phyloP scores from a whole-genome alignment of 2,797 vertebrate species.

The Leptatherina wallacei region DNA sequence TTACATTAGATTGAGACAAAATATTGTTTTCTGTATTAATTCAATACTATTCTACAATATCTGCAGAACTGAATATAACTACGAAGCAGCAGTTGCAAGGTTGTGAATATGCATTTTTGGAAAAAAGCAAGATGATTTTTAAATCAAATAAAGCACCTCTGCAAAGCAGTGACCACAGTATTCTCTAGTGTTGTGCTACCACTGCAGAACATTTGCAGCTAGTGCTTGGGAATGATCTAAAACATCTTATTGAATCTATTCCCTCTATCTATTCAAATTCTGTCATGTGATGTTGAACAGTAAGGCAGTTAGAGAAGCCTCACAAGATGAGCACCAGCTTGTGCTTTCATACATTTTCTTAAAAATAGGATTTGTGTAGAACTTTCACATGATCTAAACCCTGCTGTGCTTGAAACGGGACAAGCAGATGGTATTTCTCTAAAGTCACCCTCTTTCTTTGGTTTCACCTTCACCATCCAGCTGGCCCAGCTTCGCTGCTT shows the following conservation, averaged over 20 bases:
- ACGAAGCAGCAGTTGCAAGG: background rate
- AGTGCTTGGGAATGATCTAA: background rate
- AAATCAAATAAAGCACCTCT: background rate
- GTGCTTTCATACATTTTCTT: slow-evolving; percentile 16
- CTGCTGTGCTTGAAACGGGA: slow-evolving; percentile 1
- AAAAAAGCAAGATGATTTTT: background rate
- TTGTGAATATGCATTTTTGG: background rate
- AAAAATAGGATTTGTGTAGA: slow-evolving; percentile 7
- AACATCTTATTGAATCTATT: background rate
- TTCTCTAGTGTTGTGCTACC: background rate
- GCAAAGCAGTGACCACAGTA: background rate
- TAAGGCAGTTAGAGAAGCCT: background rate
- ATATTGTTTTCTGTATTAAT: too few relatives aligned
- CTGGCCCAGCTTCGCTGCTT: slow-evolving; percentile 32
- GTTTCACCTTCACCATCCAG: slow-evolving; percentile 72
- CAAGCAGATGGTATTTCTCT: slow-evolving; percentile 75
- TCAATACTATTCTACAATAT: too few relatives aligned
- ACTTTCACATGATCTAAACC: slow-evolving; percentile 24
- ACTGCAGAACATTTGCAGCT: background rate
- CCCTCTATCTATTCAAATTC: background rate
- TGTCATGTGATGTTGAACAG: background rate
- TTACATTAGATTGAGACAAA: background rate
- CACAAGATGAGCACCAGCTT: background rate
- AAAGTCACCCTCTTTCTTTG: slow-evolving; percentile 43
- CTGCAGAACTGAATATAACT: too few relatives aligned